Evolutionary conservation across 1,140 invertebrate species (phyloP).

Genomic region (Idris sp.): DNA sequence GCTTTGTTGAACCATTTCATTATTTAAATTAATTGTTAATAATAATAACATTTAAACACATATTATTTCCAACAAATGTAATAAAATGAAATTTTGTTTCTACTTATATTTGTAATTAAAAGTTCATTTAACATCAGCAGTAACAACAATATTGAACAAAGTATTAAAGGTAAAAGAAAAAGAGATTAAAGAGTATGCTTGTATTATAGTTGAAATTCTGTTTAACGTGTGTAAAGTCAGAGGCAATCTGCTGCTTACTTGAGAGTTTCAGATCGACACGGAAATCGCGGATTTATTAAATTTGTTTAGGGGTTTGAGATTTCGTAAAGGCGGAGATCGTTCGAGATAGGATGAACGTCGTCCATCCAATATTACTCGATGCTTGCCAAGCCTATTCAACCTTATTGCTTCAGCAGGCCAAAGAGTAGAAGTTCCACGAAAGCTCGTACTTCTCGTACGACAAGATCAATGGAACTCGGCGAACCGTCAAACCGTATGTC

Average conservation of each 20-base stretch:
- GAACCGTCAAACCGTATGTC: constrained; percentile 58
- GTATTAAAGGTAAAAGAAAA: too few relatives aligned
- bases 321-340: constrained; percentile 60
- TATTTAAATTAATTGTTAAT: too few relatives aligned
- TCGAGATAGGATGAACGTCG: constrained; percentile 67
- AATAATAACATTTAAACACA: too few relatives aligned
- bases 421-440: constrained; percentile 66
- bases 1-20: constrained; percentile 1
- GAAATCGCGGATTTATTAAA: constrained; percentile 78
- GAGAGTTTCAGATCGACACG: constrained; percentile 68
- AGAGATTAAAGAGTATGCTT: too few relatives aligned
- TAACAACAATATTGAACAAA: too few relatives aligned
- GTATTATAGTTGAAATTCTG: constrained; percentile 57
- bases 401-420: constrained; percentile 73
- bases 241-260: constrained; percentile 29
- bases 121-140: too few relatives aligned
- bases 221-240: constrained; percentile 58
- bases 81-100: too few relatives aligned
- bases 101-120: too few relatives aligned
- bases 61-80: too few relatives aligned
- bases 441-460: constrained; percentile 65
- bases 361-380: constrained; percentile 73
- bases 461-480: constrained; percentile 71
- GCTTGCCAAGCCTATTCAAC: constrained; percentile 69
- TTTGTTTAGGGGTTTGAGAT: constrained; percentile 73